A percentile compares a stretch with the other conserved stretches of the same genome.
Evolutionary conservation across 2,888 invertebrate genomes (phyloP).

Genomic region (Coronaproctus castanopsis): DNA sequence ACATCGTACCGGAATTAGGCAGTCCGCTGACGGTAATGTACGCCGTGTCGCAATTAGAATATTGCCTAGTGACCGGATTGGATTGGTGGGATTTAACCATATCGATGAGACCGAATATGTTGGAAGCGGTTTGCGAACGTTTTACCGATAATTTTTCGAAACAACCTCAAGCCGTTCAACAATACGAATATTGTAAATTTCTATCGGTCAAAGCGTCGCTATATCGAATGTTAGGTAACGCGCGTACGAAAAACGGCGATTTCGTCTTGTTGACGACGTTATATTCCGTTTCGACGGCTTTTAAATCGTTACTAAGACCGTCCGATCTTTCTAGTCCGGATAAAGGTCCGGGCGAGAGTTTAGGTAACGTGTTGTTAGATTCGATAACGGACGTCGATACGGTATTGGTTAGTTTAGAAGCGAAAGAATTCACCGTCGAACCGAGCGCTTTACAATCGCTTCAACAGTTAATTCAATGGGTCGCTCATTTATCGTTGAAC

Average conservation of each 20-base stretch:
- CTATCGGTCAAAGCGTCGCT: conserved; percentile 16
- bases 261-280: conserved; percentile 58
- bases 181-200: conserved; percentile 26
- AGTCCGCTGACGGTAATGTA: conserved; percentile 43
- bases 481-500: conserved; percentile 67
- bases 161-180: conserved; percentile 59
- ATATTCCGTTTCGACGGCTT: conserved; percentile 56
- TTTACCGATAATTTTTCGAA: conserved; percentile 70
- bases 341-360: conserved; percentile 62
- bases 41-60: conserved; percentile 56
- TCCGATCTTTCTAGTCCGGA: conserved; percentile 62
- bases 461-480: conserved; percentile 79
- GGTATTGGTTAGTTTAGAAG: conserved; percentile 52
- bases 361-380: conserved; percentile 46
- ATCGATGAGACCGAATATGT: conserved; percentile 49
- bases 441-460: conserved; percentile 60
- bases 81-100: conserved; percentile 75
- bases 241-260: conserved; percentile 56
- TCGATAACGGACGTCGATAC: conserved; percentile 57
- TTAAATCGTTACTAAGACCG: conserved; percentile 58
- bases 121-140: conserved; percentile 67
- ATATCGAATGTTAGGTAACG: conserved; percentile 15
- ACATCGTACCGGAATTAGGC: conserved; percentile 40
- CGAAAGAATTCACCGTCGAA: conserved; percentile 70
- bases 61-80: conserved; percentile 48